Evolutionary conservation across 2,113 vertebrate species (phyloP).

Genomic region (Promerops cafer): DNA sequence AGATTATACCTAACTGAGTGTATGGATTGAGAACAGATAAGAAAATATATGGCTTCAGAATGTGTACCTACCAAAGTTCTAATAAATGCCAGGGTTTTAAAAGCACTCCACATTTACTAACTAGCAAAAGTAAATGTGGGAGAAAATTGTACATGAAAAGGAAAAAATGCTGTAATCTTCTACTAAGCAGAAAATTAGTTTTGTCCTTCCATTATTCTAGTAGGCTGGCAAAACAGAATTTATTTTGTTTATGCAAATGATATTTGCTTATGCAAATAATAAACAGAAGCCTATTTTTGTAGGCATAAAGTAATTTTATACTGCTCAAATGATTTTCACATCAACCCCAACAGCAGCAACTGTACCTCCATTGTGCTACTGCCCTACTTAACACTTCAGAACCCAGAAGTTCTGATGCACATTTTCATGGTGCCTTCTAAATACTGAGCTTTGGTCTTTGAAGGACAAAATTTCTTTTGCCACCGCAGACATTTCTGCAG

Average conservation of each 20-base stretch:
- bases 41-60: background rate
- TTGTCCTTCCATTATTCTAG: background rate
- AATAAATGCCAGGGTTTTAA: background rate
- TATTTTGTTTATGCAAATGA: background rate
- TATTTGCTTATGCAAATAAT: slow-evolving; percentile 28
- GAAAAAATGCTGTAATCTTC: background rate
- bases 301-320: background rate
- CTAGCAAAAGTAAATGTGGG: background rate
- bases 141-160: background rate
- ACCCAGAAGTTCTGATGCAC: background rate
- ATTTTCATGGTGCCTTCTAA: background rate
- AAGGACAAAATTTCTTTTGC: background rate
- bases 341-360: background rate
- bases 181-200: slow-evolving; percentile 12
- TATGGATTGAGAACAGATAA: background rate
- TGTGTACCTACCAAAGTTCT: background rate
- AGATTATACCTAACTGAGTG: background rate
- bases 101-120: background rate
- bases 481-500: background rate
- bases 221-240: background rate
- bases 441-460: background rate
- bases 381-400: background rate
- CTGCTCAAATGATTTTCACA: background rate
- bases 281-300: slow-evolving; percentile 12
- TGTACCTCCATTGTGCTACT: background rate